Percentiles rank a stretch among this genome's conserved stretches.
phyloP scores from a whole-genome alignment of 2,797 vertebrate species.

The Ispidina lecontei region DNA sequence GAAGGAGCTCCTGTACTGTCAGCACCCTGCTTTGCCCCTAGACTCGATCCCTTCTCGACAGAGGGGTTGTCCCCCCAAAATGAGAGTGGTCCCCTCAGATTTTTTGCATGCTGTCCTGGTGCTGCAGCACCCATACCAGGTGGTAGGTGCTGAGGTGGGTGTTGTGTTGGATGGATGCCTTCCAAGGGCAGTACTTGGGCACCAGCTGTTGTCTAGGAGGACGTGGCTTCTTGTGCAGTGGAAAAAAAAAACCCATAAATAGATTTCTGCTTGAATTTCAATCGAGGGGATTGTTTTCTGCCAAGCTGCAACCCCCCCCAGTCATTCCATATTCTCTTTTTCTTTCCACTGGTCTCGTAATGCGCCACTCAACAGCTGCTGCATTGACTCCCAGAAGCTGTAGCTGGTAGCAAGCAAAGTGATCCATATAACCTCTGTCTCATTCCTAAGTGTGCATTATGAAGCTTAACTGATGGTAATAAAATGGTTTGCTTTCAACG shows the following conservation, averaged over 20 bases:
- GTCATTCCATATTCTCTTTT: background rate
- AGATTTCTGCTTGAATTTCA: background rate
- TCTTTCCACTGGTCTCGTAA: background rate
- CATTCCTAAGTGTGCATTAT: conserved; percentile 28
- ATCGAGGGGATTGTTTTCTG: background rate
- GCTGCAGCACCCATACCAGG: fast-evolving
- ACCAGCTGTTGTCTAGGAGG: background rate
- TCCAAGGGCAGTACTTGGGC: background rate
- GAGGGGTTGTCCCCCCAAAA: fast-evolving
- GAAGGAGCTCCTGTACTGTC: too few species aligned
- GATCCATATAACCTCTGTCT: conserved; percentile 41
- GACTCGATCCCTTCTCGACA: background rate
- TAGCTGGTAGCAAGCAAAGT: conserved; percentile 29
- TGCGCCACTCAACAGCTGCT: conserved; percentile 18
- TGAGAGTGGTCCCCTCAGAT: fast-evolving
- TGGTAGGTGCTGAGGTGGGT: background rate
- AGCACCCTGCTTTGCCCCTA: too few species aligned
- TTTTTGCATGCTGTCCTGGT: fast-evolving
- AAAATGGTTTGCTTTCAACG: conserved; percentile 55
- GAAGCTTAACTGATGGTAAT: conserved; percentile 45
- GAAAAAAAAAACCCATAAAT: background rate
- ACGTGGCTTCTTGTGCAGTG: background rate
- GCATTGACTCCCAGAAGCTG: conserved; percentile 51
- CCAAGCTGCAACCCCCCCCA: background rate
- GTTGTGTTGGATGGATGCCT: background rate